Percentiles rank a stretch among this genome's conserved stretches.
Conservation (phyloP, 2,113 vertebrate species). For the Rhinopomastus cyanomelas region DNA sequence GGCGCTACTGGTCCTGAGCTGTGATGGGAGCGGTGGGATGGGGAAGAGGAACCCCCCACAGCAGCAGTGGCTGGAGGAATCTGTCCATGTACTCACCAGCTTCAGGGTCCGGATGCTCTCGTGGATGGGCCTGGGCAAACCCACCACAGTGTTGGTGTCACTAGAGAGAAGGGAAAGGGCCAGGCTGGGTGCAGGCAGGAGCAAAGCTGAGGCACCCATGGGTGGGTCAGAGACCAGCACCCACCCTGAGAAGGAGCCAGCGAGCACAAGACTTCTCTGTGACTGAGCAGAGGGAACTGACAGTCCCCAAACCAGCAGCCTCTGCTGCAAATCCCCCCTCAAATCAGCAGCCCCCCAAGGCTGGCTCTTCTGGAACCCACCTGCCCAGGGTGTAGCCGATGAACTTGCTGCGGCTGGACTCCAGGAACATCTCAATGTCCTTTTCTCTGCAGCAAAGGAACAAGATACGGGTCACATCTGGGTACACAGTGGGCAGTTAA, state of each 20-base stretch:
- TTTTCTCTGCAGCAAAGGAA: slow-evolving; percentile 83
- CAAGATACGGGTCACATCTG: neutral
- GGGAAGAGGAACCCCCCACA: neutral
- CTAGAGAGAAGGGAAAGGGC: slow-evolving; percentile 70
- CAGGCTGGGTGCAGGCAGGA: neutral
- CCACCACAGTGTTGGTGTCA: slow-evolving; percentile 95
- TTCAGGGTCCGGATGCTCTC: slow-evolving; percentile 97
- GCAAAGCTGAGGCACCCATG: neutral
- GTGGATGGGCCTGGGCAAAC: slow-evolving; percentile 94
- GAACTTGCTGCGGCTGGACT: slow-evolving; percentile 98
- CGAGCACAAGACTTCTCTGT: neutral
- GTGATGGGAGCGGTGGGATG: neutral
- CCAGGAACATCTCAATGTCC: slow-evolving; percentile 97
- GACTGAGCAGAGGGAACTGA: fast-evolving
- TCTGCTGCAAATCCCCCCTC: fast-evolving
- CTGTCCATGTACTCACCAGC: slow-evolving; percentile 76
- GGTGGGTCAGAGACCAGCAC: neutral
- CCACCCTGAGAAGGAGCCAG: neutral
- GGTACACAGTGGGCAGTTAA: fast-evolving
- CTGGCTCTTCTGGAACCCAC: slow-evolving; percentile 69
- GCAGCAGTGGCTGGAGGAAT: neutral
- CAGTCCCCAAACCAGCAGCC: neutral
- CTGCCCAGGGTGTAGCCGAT: slow-evolving; percentile 95
- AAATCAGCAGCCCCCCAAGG: fast-evolving
- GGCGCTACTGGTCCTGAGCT: too few species aligned